Evolutionary conservation across 2,888 invertebrate species (phyloP).

Genomic region (Aromia moschata): DNA sequence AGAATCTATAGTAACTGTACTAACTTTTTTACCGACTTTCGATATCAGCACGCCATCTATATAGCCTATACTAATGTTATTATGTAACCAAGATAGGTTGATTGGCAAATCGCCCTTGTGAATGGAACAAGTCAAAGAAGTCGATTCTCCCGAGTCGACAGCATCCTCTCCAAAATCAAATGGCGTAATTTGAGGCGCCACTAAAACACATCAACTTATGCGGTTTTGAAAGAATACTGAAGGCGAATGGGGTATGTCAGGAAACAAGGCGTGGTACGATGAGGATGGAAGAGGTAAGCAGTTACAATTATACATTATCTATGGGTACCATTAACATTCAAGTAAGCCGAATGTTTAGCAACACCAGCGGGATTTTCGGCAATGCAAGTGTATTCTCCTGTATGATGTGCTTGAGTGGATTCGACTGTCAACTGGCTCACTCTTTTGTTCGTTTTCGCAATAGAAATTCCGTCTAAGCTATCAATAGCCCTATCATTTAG

Average conservation of each 20-base stretch:
- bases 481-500: conserved; percentile 70
- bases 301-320: neutral
- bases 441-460: conserved; percentile 41
- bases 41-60: conserved; percentile 53
- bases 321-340: conserved; percentile 48
- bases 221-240: neutral
- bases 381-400: conserved; percentile 72
- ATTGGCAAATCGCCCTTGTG: conserved; percentile 83
- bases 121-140: conserved; percentile 79
- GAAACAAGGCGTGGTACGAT: neutral
- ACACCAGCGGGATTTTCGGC: conserved; percentile 70
- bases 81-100: conserved; percentile 79
- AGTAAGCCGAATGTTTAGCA: conserved; percentile 66
- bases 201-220: conserved; percentile 55
- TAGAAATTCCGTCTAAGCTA: conserved; percentile 53
- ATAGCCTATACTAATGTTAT: conserved; percentile 64
- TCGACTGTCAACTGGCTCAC: conserved; percentile 46
- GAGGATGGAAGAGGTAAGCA: neutral
- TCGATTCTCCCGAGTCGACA: conserved; percentile 80
- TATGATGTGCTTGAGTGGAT: conserved; percentile 69
- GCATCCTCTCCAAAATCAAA: conserved; percentile 79
- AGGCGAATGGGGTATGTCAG: too few species aligned
- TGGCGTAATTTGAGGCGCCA: conserved; percentile 75
- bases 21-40: conserved; percentile 62
- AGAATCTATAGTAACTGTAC: conserved; percentile 65